Base-by-base conservation (phyloP, 2,113 vertebrate species). In the Butorides virescens region DNA sequence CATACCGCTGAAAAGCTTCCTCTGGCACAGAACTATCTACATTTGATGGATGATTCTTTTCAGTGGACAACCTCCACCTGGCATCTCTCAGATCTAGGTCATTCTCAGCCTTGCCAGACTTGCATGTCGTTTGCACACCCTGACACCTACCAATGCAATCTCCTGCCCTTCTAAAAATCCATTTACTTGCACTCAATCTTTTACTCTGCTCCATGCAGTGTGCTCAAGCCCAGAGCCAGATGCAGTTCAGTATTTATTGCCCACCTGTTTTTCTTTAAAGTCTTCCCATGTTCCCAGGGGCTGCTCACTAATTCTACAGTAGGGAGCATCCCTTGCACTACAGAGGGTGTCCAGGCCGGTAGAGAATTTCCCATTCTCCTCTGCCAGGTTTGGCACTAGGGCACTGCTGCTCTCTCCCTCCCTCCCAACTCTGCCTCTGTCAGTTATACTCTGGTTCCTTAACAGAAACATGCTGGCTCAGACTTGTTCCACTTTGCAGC, bases 1-100 rank as follows among this genome's bases (percentile, higher is more conserved):
- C 34, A 65, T 8, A 94, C 47, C 49, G 92, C 86, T 96, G 83
- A 96, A 90, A 93, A 85, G 72, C 71, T 36, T 81, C 71, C 56
- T 8, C 20, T 61, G 49, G 80, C 75, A 88, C 10, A 90, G 25
- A 89, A 62, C 65, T 59, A 52, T 8, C 37, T 34, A 19, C 4
- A 50, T 70, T 53, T 52, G 62, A 92, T 17, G 20, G 73, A 71
- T 36, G 59, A 66, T 37, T 53, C 46, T 91, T 82, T 71, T 30
- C 91, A 94, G 74, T 1, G 7, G 72, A 77, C 73, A 91, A 36
- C 21, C 26, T 73, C 72, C 65, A 91, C 75, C 49, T 83, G 68
- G 59, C 65, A 88, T 58, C 42, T 52, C 71, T 90, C 71, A 72
- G 39, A 91, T 61, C 50, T 65, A 62, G 59, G 80, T 52, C 53